Base-by-base conservation (phyloP, 2,888 invertebrate species). In the Drosophila pseudotakahashii region DNA sequence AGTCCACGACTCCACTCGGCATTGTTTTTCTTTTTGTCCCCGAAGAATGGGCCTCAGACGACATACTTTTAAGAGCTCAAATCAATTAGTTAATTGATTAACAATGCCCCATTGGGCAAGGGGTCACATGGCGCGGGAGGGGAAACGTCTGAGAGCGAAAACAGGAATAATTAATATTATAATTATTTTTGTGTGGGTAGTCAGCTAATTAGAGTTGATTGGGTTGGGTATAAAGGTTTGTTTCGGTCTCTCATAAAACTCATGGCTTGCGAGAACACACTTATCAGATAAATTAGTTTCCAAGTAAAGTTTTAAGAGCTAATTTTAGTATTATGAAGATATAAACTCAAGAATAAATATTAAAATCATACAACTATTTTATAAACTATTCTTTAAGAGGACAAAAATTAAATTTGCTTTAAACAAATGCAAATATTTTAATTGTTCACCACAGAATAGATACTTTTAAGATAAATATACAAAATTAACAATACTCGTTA, bases 81-180 rank as follows among this genome's bases (percentile, higher is more conserved):
- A 88, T 88, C 89, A 90, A 90, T 90, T 90, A 90, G 87, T 87
- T 89, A 90, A 90, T 90, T 90, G 89, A 89, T 79, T 78, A 83
- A 85, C 76, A 84, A 84, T 73, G 48, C 62, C 58, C 50, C 53
- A 53, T 47, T 53, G 13, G 52, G 62, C 59, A 63, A 13, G 37
- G 37, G 66, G 37, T 50, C 14, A 45, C 26, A 23, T 0, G 14
- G 30, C 5, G 16, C 5, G 2, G 10, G 14, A 4, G 5, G 11
- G 47, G 47, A 10, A 44, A 26, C 44, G 57, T 26, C 42, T 11
- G 62, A 13, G 11, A 23, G n/a, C 55, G 32, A 30, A 30, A 23
- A 57, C 32, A 16, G 32, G 45, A 64, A 66, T 64, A 64, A 62
- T 62, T 48, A 60, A 16, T 63, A 61, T 48, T 48, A 61, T 42